phyloP scores from a whole-genome alignment of 2,113 vertebrate genomes.

The Sardina pilchardus region DNA sequence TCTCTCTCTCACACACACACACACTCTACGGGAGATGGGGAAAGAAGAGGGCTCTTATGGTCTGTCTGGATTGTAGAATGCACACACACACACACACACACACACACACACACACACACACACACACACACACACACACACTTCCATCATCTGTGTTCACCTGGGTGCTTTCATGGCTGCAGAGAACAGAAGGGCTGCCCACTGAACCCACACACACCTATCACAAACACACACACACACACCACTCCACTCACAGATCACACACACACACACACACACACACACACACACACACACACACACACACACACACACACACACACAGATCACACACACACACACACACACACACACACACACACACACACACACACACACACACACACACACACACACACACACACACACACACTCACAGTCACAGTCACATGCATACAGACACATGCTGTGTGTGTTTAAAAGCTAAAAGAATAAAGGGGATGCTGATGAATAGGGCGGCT shows the following conservation, averaged over 20 bases:
- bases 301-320: not conserved
- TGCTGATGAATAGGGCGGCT: slow-evolving; percentile 1
- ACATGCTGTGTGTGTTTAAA: not conserved
- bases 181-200: not conserved
- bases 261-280: not conserved
- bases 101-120: not conserved
- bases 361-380: not conserved
- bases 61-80: too few relatives aligned
- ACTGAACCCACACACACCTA: not conserved
- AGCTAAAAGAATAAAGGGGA: not conserved
- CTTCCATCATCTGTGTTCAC: not conserved
- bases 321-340: too few relatives aligned
- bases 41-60: too few relatives aligned
- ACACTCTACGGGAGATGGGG: not conserved
- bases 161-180: not conserved
- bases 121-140: not conserved
- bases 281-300: not conserved
- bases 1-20: slow-evolving; percentile 41
- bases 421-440: not conserved
- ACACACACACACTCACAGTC: not conserved
- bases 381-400: not conserved
- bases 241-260: not conserved
- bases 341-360: not conserved
- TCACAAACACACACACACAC: not conserved
- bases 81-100: slow-evolving; percentile 6